These are phyloP conservation scores for Bovichtus variegatus DNA, from an alignment of 2,797 vertebrate species.

Conservation along the genomic window DNA sequence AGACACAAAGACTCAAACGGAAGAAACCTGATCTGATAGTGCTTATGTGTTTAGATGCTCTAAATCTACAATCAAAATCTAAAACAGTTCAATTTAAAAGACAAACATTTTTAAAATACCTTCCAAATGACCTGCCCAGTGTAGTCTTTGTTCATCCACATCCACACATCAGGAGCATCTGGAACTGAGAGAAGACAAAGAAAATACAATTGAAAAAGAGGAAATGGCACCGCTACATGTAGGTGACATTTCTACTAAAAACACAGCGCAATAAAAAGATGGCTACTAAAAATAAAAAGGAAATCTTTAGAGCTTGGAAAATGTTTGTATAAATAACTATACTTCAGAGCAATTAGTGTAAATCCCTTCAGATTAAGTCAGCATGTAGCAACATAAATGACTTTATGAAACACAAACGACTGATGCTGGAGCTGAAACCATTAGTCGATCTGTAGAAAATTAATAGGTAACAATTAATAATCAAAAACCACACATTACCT, in stretches of 20 bases:
- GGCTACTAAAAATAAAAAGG: background rate
- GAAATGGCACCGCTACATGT: background rate
- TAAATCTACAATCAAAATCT: background rate
- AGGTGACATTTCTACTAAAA: background rate
- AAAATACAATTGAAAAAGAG: background rate
- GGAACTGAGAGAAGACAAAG: slow-evolving; percentile 70
- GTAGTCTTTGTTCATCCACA: slow-evolving; percentile 73
- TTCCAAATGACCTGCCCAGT: slow-evolving; percentile 81
- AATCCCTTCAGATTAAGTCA: background rate
- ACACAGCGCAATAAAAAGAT: background rate
- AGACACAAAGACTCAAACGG: background rate
- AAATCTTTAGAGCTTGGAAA: background rate
- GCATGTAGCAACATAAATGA: background rate
- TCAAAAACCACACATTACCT: background rate
- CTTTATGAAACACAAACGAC: background rate
- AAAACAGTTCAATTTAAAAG: background rate
- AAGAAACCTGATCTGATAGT: background rate
- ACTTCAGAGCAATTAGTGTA: background rate
- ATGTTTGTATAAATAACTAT: background rate
- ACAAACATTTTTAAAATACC: slow-evolving; percentile 66
- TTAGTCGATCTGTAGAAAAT: background rate
- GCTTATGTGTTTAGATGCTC: background rate
- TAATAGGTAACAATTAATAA: background rate
- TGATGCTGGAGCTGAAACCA: background rate
- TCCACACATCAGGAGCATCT: slow-evolving; percentile 82